Evolutionary conservation across 1,140 invertebrate species (phyloP).

Genomic region (Leucophenga varia): DNA sequence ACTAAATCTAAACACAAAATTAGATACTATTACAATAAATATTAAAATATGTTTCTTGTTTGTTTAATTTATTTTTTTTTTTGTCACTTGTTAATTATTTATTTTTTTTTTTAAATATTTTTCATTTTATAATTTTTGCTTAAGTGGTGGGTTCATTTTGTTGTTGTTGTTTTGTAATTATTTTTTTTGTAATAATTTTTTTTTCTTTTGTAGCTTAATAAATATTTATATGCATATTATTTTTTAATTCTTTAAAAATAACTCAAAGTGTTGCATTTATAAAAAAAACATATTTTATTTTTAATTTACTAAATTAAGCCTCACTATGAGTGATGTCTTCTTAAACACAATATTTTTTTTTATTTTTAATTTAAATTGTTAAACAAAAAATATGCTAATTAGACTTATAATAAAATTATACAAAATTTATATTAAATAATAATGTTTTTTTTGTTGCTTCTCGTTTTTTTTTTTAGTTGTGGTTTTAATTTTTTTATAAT

Average conservation of each 20-base stretch:
- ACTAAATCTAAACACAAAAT: no score
- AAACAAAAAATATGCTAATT: conserved; percentile 22
- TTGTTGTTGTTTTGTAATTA: conserved; percentile 24
- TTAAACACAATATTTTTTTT: conserved; percentile 7
- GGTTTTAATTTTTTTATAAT: no score
- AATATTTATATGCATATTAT: conserved; percentile 18
- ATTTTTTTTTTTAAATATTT: no score
- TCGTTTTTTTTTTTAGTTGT: conserved; percentile 9
- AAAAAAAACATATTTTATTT: conserved; percentile 23
- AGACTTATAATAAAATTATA: conserved; percentile 16
- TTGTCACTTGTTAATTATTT: no score
- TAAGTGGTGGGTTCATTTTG: conserved; percentile 47
- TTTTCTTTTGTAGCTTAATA: conserved; percentile 4
- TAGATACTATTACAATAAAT: no score
- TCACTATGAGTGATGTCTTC: conserved; percentile 33
- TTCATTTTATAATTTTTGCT: no score
- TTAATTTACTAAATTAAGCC: conserved; percentile 31
- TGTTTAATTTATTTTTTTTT: no score
- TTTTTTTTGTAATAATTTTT: conserved; percentile 4
- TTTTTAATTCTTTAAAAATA: conserved; percentile 1
- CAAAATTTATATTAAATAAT: conserved; percentile 30
- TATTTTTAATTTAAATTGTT: conserved; percentile 33
- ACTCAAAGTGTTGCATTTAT: conserved; percentile 9
- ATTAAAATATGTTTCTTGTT: no score
- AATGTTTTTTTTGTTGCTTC: conserved; percentile 16